Conservation (phyloP, 2,888 invertebrate genomes). For the Drosophila mulleri region DNA sequence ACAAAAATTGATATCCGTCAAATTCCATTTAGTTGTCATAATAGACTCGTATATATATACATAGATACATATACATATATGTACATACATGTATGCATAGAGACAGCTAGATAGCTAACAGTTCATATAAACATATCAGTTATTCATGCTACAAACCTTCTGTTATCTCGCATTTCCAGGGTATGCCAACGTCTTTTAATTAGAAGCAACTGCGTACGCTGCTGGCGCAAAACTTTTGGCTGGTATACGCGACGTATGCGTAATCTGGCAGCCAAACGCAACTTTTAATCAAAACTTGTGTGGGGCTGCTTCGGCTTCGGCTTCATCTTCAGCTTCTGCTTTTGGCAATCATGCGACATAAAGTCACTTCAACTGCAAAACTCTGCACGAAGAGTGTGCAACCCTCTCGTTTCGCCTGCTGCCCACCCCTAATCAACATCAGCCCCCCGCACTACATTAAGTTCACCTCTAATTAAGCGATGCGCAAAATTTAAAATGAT, state of each 20-base stretch:
- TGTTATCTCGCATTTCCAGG: neutral
- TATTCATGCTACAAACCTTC: too few relatives aligned
- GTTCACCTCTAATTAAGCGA: slow-evolving; percentile 69
- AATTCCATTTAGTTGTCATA: too few relatives aligned
- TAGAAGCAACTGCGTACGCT: slow-evolving; percentile 38
- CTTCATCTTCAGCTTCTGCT: slow-evolving; percentile 16
- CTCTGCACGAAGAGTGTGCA: slow-evolving; percentile 2
- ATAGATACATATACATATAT: too few relatives aligned
- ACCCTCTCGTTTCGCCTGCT: neutral
- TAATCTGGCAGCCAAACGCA: slow-evolving; percentile 46
- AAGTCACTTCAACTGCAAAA: slow-evolving; percentile 55
- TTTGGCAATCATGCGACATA: slow-evolving; percentile 68
- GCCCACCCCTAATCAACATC: neutral
- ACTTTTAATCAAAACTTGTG: slow-evolving; percentile 76
- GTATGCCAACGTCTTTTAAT: slow-evolving; percentile 66
- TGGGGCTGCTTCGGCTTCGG: slow-evolving; percentile 32
- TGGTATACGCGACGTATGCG: slow-evolving; percentile 57
- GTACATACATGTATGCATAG: too few relatives aligned
- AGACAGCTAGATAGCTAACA: too few relatives aligned
- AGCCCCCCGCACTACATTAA: neutral
- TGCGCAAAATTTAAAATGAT: slow-evolving; percentile 58
- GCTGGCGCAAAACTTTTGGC: slow-evolving; percentile 45
- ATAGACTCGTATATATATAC: too few relatives aligned
- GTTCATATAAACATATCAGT: too few relatives aligned
- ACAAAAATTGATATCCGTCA: too few relatives aligned